These are phyloP conservation scores for Ailuropoda melanoleuca DNA, from an alignment of 2,113 vertebrate genomes.

Conservation along the genomic window DNA sequence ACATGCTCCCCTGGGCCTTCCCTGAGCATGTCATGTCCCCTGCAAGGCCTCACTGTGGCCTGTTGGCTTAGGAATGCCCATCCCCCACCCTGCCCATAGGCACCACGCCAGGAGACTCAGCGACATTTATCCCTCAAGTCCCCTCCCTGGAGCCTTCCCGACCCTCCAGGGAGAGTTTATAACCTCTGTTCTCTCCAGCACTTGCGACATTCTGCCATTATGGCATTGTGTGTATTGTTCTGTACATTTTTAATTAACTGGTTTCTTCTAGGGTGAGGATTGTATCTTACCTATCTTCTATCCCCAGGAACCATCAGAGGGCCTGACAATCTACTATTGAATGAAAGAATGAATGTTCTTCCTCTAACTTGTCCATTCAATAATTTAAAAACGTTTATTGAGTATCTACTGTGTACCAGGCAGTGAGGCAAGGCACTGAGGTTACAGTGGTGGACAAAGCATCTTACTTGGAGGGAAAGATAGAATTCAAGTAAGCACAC, in stretches of 20 bases:
- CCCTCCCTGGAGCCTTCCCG: neutral
- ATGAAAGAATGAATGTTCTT: neutral
- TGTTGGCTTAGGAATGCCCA: neutral
- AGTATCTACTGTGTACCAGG: neutral
- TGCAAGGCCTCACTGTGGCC: rapidly evolving
- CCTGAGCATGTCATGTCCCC: neutral
- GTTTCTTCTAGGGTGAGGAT: neutral
- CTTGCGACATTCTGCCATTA: neutral
- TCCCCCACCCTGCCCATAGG: rapidly evolving
- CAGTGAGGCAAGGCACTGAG: neutral
- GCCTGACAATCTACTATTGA: neutral
- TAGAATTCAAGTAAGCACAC: neutral
- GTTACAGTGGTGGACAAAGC: neutral
- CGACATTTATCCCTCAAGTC: neutral
- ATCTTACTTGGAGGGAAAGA: neutral
- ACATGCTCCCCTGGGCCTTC: too few relatives aligned
- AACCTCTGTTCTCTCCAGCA: neutral
- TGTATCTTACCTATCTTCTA: neutral
- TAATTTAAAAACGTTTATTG: neutral
- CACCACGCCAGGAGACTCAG: neutral
- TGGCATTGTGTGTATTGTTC: neutral
- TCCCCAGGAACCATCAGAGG: neutral
- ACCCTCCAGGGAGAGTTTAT: neutral
- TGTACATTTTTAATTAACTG: neutral
- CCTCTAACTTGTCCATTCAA: neutral